Percentiles rank a stretch among this genome's conserved stretches.
These are phyloP conservation scores for Neotoxoptera formosana DNA, from an alignment of 1,140 invertebrate species.

Conservation along the genomic window DNA sequence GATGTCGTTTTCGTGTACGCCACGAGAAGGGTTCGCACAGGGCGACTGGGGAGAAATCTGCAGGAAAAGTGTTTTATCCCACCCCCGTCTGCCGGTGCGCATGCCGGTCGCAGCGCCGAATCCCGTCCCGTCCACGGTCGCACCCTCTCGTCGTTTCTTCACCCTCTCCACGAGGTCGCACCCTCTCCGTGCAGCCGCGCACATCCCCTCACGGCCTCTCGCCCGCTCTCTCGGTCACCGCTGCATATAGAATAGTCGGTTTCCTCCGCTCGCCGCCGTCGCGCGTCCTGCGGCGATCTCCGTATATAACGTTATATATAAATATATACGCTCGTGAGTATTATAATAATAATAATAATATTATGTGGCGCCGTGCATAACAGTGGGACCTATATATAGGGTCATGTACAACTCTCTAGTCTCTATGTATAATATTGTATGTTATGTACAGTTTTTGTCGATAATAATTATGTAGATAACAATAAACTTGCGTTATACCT, in stretches of 20 bases:
- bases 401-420: neutral
- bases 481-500: neutral
- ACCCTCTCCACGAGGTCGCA: neutral
- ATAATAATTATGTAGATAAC: neutral
- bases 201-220: neutral
- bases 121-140: neutral
- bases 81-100: neutral
- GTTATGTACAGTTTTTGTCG: neutral
- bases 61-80: slow-evolving; percentile 37
- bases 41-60: slow-evolving; percentile 43
- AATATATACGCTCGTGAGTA: neutral
- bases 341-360: neutral
- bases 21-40: slow-evolving; percentile 33
- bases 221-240: neutral
- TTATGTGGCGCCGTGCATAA: neutral
- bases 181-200: too few relatives aligned
- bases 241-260: neutral
- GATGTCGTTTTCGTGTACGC: neutral
- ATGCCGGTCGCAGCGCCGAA: slow-evolving; percentile 27
- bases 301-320: neutral
- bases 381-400: neutral
- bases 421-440: neutral
- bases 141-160: neutral
- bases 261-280: neutral
- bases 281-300: neutral